Evolutionary conservation across 2,113 vertebrate species (phyloP).

Genomic region (Tenebrosternarchus preto): DNA sequence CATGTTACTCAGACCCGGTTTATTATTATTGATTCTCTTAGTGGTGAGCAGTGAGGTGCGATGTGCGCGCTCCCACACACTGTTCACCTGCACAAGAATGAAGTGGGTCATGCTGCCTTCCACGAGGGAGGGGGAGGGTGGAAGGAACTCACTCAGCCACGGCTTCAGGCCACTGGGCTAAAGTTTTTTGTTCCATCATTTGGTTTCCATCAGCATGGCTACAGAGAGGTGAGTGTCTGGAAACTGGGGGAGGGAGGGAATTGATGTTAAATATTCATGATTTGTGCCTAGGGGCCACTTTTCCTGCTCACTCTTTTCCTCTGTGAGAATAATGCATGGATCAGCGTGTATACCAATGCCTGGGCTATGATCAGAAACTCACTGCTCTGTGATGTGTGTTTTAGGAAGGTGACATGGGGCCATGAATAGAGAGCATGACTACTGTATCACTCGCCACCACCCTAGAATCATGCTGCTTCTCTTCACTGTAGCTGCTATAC

Average conservation of each 20-base stretch:
- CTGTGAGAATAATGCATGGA: conserved; percentile 39
- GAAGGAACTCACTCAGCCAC: not conserved
- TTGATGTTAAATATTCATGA: conserved; percentile 35
- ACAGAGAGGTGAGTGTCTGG: conserved; percentile 22
- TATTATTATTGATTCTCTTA: conserved; percentile 45
- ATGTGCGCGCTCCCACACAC: not conserved
- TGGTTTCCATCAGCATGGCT: conserved; percentile 21
- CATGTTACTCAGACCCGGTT: conserved; percentile 28
- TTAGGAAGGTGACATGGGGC: conserved; percentile 23
- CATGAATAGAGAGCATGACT: not conserved
- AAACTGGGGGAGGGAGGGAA: not conserved
- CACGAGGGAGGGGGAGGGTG: not conserved
- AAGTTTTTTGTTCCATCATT: conserved; percentile 10
- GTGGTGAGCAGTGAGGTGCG: not conserved
- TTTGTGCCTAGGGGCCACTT: conserved; percentile 26
- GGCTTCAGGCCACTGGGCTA: not conserved
- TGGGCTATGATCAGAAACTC: conserved; percentile 38
- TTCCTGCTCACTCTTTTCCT: conserved; percentile 22
- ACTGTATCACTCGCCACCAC: not conserved
- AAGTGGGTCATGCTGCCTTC: not conserved
- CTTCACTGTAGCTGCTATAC: not conserved
- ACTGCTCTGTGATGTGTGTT: conserved; percentile 1
- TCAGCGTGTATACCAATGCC: conserved; percentile 8
- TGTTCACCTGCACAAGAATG: not conserved
- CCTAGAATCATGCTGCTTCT: not conserved